These are phyloP conservation scores for Dendrocincla tyrannina DNA, from an alignment of 2,797 vertebrate genomes.

Conservation along the genomic window DNA sequence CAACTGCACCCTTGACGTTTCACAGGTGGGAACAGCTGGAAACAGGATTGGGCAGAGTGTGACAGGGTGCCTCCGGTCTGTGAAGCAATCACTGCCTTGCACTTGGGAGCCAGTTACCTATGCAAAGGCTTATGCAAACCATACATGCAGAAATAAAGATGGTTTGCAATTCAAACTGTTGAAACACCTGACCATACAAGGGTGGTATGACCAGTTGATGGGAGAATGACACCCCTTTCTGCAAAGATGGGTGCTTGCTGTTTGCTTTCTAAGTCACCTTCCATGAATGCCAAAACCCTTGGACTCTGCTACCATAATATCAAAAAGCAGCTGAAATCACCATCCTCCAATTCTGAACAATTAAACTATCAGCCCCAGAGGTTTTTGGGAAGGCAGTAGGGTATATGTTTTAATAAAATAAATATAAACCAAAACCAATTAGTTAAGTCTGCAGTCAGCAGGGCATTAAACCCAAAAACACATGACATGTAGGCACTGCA, in stretches of 20 bases:
- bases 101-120: neutral
- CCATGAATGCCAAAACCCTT: rapidly evolving
- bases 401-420: neutral
- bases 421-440: neutral
- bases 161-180: neutral
- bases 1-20: neutral
- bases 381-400: neutral
- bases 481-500: neutral
- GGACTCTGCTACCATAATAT: neutral
- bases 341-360: neutral
- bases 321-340: neutral
- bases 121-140: neutral
- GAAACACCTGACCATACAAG: neutral
- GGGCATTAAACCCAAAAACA: neutral
- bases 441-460: rapidly evolving
- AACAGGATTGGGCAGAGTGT: rapidly evolving
- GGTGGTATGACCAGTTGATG: neutral
- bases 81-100: neutral
- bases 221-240: neutral
- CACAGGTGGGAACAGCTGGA: neutral
- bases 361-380: neutral
- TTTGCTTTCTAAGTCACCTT: neutral
- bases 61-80: rapidly evolving
- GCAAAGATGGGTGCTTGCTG: neutral
- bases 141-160: neutral